Percentiles rank a stretch among this genome's conserved stretches.
phyloP scores from a whole-genome alignment of 2,797 vertebrate genomes.

The Melanotaenia parkinsoni region DNA sequence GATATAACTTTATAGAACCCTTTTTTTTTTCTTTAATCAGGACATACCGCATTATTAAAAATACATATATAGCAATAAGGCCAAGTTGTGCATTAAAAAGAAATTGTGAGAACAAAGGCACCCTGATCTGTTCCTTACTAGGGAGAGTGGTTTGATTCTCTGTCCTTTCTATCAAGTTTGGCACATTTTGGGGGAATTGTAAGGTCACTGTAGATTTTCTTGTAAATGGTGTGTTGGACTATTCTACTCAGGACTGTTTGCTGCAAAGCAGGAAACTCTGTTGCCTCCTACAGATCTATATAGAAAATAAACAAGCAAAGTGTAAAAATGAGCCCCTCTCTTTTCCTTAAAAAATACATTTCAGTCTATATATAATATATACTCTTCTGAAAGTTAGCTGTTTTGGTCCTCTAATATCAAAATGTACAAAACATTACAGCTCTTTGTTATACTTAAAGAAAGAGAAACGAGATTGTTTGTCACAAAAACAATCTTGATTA shows the following conservation, averaged over 20 bases:
- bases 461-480: conserved; percentile 65
- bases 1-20: conserved; percentile 58
- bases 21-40: conserved; percentile 40
- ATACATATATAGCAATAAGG: conserved; percentile 62
- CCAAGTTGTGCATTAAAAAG: conserved; percentile 51
- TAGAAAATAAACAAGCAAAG: conserved; percentile 69
- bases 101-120: conserved; percentile 73
- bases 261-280: conserved; percentile 52
- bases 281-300: conserved; percentile 52
- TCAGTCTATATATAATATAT: conserved; percentile 77
- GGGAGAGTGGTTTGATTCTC: conserved; percentile 62
- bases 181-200: conserved; percentile 66
- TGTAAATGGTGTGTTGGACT: conserved; percentile 41
- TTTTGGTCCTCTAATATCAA: conserved; percentile 87
- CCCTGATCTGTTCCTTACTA: conserved; percentile 54
- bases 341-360: conserved; percentile 71
- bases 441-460: conserved; percentile 71
- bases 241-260: conserved; percentile 47
- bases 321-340: conserved; percentile 68
- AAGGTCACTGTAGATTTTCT: conserved; percentile 49
- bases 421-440: conserved; percentile 84
- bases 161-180: conserved; percentile 67
- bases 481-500: conserved; percentile 73
- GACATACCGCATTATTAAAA: conserved; percentile 51
- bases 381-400: conserved; percentile 76